Evolutionary conservation across 1,140 invertebrate genomes (phyloP).

Genomic region (Acyrthosiphon pisum): DNA sequence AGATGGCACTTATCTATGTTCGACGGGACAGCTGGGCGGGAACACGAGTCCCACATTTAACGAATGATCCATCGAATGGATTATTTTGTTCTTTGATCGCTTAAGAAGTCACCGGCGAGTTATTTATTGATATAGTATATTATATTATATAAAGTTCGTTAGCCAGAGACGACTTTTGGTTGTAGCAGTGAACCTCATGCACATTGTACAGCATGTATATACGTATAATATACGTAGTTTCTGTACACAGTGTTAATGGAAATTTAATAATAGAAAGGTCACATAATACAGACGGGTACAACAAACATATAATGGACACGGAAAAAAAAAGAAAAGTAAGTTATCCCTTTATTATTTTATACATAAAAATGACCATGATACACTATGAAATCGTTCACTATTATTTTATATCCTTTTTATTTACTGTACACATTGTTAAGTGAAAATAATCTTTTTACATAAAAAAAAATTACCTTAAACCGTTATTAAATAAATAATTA

Average conservation of each 20-base stretch:
- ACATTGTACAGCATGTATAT: too few relatives aligned
- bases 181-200: background rate
- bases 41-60: background rate
- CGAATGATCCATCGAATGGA: constrained; percentile 50
- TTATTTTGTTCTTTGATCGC: constrained; percentile 42
- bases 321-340: background rate
- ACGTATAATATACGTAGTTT: background rate
- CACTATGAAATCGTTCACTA: background rate
- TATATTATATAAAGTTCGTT: background rate
- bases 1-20: constrained; percentile 38
- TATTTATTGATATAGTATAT: constrained; percentile 23
- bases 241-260: background rate
- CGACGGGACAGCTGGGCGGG: constrained; percentile 31
- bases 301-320: background rate
- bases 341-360: constrained; percentile 9
- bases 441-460: background rate
- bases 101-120: constrained; percentile 38
- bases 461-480: background rate
- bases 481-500: background rate
- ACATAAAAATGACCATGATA: background rate
- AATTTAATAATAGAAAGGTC: constrained; percentile 42
- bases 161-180: background rate
- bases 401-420: background rate
- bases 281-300: background rate
- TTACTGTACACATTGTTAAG: background rate